Base-by-base conservation (phyloP, 2,797 vertebrate species). In the Enteromius thamalakanensis region DNA sequence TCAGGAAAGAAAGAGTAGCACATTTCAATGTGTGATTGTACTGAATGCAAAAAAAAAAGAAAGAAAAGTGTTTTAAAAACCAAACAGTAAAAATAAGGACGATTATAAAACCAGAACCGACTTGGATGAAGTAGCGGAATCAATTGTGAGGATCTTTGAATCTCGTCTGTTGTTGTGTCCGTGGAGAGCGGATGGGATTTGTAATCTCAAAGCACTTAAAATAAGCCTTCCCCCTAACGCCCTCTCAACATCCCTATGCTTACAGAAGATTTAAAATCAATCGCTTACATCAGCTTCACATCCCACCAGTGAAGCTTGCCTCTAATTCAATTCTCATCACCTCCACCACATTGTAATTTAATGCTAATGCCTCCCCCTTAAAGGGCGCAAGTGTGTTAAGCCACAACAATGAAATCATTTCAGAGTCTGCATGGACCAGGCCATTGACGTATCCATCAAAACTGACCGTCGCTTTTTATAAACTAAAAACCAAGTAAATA, bases 241-340 rank as follows among this genome's bases (percentile, higher is more conserved):
- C 53, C 70, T 67, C 74, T 72, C 42, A 64, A 60, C 72, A 42
- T 71, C 49, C 55, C 21, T 42, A 49, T n/a, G 6, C 74, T 80
- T 68, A 55, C 37, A 40, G 81, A 75, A 76, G 81, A 81, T 78
- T 83, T 87, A 78, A 60, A 79, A 72, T 82, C 51, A 49, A 79
- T 42, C 14, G 9, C 49, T 76, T 55, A 4, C 37, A 67, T 69
- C 42, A 60, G 58, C 70, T 81, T 81, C 58, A 74, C 17, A 68
- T 79, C 76, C 69, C 47, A 65, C 34, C 74, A 19, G 55, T 51
- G 14, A 3, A 49, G 34, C 69, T 77, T 10, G 69, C 64, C 60
- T 34, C 76, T 87, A 88, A 87, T 88, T 80, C 83, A 80, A 58
- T 79, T 83, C 79, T 76, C 82, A 85, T 87, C 84, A 87, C 85